A percentile compares a stretch with the other conserved stretches of the same genome.
Evolutionary conservation across 37 sponge, comb jelly and placozoan species (phyloP).

Genomic region (Amphimedon queenslandica): DNA sequence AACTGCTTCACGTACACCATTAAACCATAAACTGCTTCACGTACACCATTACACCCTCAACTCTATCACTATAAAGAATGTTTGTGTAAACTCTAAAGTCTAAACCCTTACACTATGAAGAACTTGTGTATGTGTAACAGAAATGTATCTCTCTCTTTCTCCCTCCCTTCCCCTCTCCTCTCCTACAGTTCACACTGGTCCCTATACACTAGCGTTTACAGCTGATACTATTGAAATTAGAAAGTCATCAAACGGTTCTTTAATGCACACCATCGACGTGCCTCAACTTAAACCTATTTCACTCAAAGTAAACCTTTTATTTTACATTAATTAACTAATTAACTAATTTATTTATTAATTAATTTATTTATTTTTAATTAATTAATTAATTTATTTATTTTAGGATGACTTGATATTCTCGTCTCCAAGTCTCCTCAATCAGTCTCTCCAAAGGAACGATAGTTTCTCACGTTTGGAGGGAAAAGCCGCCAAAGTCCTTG

Average conservation of each 20-base stretch:
- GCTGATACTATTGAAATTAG: conserved; percentile 62
- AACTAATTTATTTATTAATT: no score
- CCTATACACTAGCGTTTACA: conserved; percentile 72
- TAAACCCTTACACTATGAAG: no score
- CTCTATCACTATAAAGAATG: no score
- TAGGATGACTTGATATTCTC: conserved; percentile 3
- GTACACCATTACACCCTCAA: no score
- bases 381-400: neutral
- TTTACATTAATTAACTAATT: conserved; percentile 10
- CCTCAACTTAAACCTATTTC: conserved; percentile 68
- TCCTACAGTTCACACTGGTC: neutral
- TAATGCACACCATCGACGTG: conserved; percentile 60
- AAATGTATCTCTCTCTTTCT: no score
- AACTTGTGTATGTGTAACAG: no score
- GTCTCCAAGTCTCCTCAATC: neutral
- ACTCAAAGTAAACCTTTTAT: conserved; percentile 35
- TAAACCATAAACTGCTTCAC: no score
- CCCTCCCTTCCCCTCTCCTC: conserved; percentile 1
- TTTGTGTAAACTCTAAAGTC: no score
- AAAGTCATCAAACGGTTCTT: conserved; percentile 67
- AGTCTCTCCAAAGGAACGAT: neutral
- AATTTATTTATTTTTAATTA: neutral
- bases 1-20: no score
- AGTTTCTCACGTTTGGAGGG: neutral
- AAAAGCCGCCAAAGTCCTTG: neutral